Base-by-base conservation (phyloP, 2,113 vertebrate genomes). In the Orycteropus afer region DNA sequence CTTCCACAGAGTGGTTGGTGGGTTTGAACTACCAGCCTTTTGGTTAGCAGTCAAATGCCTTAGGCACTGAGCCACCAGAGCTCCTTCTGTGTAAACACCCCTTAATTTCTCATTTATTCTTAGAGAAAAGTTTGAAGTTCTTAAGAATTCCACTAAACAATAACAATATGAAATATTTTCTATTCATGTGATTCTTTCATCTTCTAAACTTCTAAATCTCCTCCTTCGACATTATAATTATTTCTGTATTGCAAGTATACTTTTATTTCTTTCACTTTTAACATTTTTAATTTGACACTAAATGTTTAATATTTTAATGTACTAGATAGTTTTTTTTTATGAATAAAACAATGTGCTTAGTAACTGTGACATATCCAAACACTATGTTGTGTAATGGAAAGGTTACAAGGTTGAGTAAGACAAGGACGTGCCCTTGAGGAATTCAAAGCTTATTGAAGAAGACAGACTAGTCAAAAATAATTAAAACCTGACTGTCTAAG, bases 401-500 rank as follows among this genome's bases (percentile, higher is more conserved):
- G 20, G 10, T 74, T 80, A 37, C 18, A 85, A 82, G 90, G 22
- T 34, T 65, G 80, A 77, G 1, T 80, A 80, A 94, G 69, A 92
- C 80, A 82, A 22, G 32, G 17, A 81, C 27, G 65, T 90, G 49
- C 45, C 76, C 53, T 67, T 81, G 51, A 94, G 57, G 94, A 90
- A 63, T 49, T 83, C n/a, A 87, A 8, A 71, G 45, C 37, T 83
- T 87, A 94, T 81, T 78, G 57, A 76, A 92, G 59, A 81, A 83
- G 61, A 91, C 51, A 93, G 57, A 81, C 6, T 57, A 86, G 63
- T 94, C 67, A 94, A 91, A 96, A 94, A 73, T 42, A 90, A 45
- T 78, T 95, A 86, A 95, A 69, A 73, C 9, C 65, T 45, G 89
- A 87, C 14, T 57, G 47, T 1, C 20, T 22, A 74, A 37, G 14